Evolutionary conservation across 2,888 invertebrate genomes (phyloP).

Genomic region (Zaprionus bogoriensis): DNA sequence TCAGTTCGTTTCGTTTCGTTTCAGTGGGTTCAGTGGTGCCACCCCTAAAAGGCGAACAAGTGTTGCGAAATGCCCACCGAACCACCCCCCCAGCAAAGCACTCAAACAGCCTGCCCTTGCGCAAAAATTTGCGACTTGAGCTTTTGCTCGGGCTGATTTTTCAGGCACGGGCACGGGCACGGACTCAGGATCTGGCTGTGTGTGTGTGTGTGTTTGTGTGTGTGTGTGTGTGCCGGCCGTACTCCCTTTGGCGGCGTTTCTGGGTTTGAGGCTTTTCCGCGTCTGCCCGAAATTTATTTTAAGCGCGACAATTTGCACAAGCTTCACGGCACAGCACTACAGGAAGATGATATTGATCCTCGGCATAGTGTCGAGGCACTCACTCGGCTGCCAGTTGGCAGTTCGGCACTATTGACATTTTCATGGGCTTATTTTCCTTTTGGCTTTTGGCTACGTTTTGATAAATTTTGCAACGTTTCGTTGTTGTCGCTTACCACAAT

Average conservation of each 20-base stretch:
- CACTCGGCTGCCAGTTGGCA: background rate
- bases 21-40: constrained; percentile 47
- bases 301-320: constrained; percentile 58
- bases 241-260: constrained; percentile 50
- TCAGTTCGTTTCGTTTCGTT: constrained; percentile 11
- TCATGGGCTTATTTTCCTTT: constrained; percentile 41
- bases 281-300: constrained; percentile 72
- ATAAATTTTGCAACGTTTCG: constrained; percentile 32
- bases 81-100: constrained; percentile 42
- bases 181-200: constrained; percentile 7
- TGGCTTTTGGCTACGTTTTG: constrained; percentile 7
- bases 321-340: background rate
- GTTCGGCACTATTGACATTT: constrained; percentile 54
- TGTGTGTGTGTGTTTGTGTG: background rate
- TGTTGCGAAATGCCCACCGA: constrained; percentile 69
- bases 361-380: too few relatives aligned
- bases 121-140: constrained; percentile 75
- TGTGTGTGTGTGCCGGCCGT: constrained; percentile 69
- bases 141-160: constrained; percentile 55
- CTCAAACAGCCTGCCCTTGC: constrained; percentile 72
- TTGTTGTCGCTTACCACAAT: constrained; percentile 65
- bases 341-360: too few relatives aligned
- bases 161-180: constrained; percentile 9
- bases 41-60: constrained; percentile 70
- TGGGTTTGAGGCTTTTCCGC: constrained; percentile 74